Evolutionary conservation across 1,140 invertebrate genomes (phyloP).

Genomic region (Drosophila novamexicana): DNA sequence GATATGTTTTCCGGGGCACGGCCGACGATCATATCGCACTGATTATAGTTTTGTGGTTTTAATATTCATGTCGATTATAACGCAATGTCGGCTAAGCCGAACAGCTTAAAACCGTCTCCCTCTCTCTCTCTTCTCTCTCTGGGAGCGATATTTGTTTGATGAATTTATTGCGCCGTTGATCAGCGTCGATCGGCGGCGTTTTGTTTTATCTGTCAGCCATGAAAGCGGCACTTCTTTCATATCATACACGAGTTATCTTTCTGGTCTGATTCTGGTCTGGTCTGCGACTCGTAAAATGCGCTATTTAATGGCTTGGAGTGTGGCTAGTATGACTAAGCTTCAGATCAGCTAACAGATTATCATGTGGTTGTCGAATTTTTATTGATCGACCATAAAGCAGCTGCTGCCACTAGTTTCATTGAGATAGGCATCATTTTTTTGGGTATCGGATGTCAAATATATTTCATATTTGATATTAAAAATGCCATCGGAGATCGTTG

Average conservation of each 20-base stretch:
- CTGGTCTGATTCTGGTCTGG: slow-evolving; percentile 36
- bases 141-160: slow-evolving; percentile 54
- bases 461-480: too few species aligned
- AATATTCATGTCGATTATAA: slow-evolving; percentile 75
- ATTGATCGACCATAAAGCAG: slow-evolving; percentile 34
- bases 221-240: slow-evolving; percentile 56
- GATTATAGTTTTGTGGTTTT: slow-evolving; percentile 81
- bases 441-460: too few species aligned
- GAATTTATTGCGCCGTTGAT: slow-evolving; percentile 76
- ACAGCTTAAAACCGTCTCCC: slow-evolving; percentile 3
- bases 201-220: slow-evolving; percentile 54
- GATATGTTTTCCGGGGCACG: slow-evolving; percentile 61
- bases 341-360: slow-evolving; percentile 59
- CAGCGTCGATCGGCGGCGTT: slow-evolving; percentile 55
- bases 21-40: slow-evolving; percentile 72
- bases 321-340: slow-evolving; percentile 60
- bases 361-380: slow-evolving; percentile 41
- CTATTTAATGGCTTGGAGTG: slow-evolving; percentile 74
- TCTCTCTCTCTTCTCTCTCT: slow-evolving; percentile 2
- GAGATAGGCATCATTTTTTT: background rate
- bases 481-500: too few species aligned
- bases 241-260: slow-evolving; percentile 22
- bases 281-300: slow-evolving; percentile 61
- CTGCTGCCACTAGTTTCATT: slow-evolving; percentile 23
- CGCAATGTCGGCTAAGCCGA: slow-evolving; percentile 38